These are phyloP conservation scores for Lasioglossum vierecki DNA, from an alignment of 2,888 invertebrate species.

Conservation along the genomic window DNA sequence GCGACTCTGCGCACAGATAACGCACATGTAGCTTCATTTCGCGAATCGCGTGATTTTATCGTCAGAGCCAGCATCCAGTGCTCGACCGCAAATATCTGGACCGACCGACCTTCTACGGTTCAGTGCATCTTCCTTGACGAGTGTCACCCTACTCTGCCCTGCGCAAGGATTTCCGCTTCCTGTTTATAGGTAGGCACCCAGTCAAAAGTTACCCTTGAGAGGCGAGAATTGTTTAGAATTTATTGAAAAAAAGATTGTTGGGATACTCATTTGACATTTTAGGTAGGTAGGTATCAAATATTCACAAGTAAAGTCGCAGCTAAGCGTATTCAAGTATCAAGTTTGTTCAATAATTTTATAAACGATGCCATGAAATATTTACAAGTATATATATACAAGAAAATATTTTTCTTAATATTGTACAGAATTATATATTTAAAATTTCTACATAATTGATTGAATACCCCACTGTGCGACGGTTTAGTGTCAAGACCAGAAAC, in stretches of 20 bases:
- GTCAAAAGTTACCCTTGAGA: not conserved
- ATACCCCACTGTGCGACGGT: too few relatives aligned
- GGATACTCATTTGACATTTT: too few relatives aligned
- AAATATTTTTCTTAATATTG: too few relatives aligned
- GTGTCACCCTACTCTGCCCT: constrained; percentile 84
- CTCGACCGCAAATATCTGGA: constrained; percentile 85
- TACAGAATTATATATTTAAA: too few relatives aligned
- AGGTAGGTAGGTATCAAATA: too few relatives aligned
- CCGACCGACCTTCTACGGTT: constrained; percentile 81
- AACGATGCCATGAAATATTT: too few relatives aligned
- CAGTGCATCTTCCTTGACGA: constrained; percentile 77
- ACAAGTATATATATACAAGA: too few relatives aligned
- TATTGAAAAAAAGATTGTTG: too few relatives aligned
- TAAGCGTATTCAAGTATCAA: too few relatives aligned
- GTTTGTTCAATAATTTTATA: too few relatives aligned
- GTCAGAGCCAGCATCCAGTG: constrained; percentile 86
- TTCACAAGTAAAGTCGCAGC: too few relatives aligned
- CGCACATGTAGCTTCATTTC: not conserved
- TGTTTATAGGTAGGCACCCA: constrained; percentile 82
- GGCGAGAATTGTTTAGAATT: not conserved
- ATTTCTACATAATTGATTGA: too few relatives aligned
- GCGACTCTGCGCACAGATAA: constrained; percentile 82
- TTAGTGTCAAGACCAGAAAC: not conserved
- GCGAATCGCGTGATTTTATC: constrained; percentile 31
- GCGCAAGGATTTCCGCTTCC: constrained; percentile 85